phyloP scores from a whole-genome alignment of 2,888 invertebrate species.

The Nephrotoma flavescens region DNA sequence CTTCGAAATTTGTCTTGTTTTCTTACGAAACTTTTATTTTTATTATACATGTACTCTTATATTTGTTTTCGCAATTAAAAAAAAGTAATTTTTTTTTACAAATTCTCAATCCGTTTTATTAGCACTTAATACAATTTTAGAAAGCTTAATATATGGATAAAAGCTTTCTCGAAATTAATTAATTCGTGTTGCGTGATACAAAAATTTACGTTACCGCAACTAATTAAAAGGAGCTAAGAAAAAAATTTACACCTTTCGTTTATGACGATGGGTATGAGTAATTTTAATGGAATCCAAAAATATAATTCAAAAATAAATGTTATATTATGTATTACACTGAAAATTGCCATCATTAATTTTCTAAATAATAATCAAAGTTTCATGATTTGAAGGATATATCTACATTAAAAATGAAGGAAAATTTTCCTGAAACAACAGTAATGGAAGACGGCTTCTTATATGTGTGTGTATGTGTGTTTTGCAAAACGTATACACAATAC shows the following conservation, averaged over 20 bases:
- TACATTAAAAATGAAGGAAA: not conserved
- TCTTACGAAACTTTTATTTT: no score
- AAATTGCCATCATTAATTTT: not conserved
- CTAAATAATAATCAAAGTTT: not conserved
- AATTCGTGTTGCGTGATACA: not conserved
- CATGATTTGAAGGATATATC: not conserved
- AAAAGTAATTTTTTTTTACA: no score
- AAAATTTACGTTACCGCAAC: not conserved
- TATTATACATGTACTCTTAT: no score
- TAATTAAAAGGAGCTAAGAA: not conserved
- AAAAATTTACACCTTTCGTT: not conserved
- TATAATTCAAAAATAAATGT: not conserved
- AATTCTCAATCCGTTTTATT: no score
- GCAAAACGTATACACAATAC: not conserved
- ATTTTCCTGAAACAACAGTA: not conserved
- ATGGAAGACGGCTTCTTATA: not conserved
- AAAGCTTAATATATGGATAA: not conserved
- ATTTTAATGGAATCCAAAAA: not conserved
- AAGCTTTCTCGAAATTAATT: not conserved
- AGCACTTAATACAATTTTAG: no score
- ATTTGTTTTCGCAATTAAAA: no score
- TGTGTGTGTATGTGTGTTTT: not conserved
- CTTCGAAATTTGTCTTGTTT: no score
- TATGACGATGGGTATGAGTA: not conserved
- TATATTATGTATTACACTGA: not conserved